phyloP scores from a whole-genome alignment of 1,140 invertebrate genomes.

The Akabosia matsudoensis region DNA sequence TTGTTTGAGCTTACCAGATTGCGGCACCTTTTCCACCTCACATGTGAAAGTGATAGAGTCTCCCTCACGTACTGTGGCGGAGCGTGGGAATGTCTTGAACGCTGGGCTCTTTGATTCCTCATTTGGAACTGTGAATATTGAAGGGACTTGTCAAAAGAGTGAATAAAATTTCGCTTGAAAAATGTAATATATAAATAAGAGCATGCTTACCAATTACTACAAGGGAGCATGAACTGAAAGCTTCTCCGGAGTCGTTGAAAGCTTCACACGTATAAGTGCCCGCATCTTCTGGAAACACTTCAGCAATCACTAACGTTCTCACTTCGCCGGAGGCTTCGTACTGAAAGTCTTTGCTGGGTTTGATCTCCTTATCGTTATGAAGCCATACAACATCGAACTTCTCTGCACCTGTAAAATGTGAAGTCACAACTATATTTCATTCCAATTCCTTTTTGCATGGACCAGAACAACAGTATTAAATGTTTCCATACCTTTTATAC shows the following conservation, averaged over 20 bases:
- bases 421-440: background rate
- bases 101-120: constrained; percentile 77
- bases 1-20: constrained; percentile 62
- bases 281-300: constrained; percentile 90
- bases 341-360: constrained; percentile 92
- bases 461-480: background rate
- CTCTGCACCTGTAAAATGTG: constrained; percentile 60
- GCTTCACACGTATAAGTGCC: constrained; percentile 95
- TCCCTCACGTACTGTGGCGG: constrained; percentile 75
- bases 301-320: constrained; percentile 83
- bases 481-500: constrained; percentile 65
- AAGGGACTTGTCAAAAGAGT: background rate
- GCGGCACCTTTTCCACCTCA: constrained; percentile 67
- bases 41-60: constrained; percentile 76
- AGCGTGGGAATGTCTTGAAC: constrained; percentile 84
- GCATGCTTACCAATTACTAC: constrained; percentile 64
- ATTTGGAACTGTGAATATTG: constrained; percentile 67
- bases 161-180: too few species aligned
- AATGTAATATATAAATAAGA: too few species aligned
- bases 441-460: too few species aligned
- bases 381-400: constrained; percentile 92
- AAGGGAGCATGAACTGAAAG: constrained; percentile 84
- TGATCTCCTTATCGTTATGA: constrained; percentile 94
- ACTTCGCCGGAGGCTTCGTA: constrained; percentile 86
- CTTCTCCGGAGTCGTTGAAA: constrained; percentile 90